A percentile compares a stretch with the other conserved stretches of the same genome.
Evolutionary conservation across 2,888 invertebrate genomes (phyloP).

Genomic region (Pristionchus mayeri): DNA sequence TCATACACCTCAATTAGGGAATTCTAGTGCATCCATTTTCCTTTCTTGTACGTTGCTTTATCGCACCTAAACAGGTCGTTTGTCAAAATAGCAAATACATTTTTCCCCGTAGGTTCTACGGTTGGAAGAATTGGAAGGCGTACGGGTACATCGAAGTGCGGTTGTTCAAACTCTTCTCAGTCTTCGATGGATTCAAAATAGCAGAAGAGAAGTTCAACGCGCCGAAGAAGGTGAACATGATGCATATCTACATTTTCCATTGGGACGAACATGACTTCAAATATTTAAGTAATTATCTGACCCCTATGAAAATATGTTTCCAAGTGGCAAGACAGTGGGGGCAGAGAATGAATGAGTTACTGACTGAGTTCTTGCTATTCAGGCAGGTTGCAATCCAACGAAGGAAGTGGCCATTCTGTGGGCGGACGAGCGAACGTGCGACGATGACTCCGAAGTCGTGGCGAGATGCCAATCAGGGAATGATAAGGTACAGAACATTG

Average conservation of each 20-base stretch:
- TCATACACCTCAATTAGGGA: too few relatives aligned
- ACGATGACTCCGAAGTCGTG: conserved; percentile 31
- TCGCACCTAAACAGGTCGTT: too few relatives aligned
- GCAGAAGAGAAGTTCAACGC: conserved; percentile 48
- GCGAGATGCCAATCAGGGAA: conserved; percentile 50
- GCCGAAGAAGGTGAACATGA: conserved; percentile 49
- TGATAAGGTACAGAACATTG: conserved; percentile 1
- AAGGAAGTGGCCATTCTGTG: conserved; percentile 53
- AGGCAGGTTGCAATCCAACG: conserved; percentile 52
- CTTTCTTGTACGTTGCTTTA: too few relatives aligned
- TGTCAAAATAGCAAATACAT: too few relatives aligned
- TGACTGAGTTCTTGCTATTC: too few relatives aligned
- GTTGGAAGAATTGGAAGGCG: conserved; percentile 49
- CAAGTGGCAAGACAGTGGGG: too few relatives aligned
- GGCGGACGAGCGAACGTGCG: conserved; percentile 51
- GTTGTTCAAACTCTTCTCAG: conserved; percentile 46
- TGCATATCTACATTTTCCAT: too few relatives aligned
- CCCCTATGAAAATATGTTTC: too few relatives aligned
- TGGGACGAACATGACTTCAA: too few relatives aligned
- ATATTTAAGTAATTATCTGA: too few relatives aligned
- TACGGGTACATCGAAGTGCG: conserved; percentile 50
- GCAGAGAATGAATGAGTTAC: too few relatives aligned
- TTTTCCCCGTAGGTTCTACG: background rate
- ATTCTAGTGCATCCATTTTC: too few relatives aligned
- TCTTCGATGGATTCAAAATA: conserved; percentile 49